Evolutionary conservation across 1,140 invertebrate genomes (phyloP).

Genomic region (Drosophila aff.): DNA sequence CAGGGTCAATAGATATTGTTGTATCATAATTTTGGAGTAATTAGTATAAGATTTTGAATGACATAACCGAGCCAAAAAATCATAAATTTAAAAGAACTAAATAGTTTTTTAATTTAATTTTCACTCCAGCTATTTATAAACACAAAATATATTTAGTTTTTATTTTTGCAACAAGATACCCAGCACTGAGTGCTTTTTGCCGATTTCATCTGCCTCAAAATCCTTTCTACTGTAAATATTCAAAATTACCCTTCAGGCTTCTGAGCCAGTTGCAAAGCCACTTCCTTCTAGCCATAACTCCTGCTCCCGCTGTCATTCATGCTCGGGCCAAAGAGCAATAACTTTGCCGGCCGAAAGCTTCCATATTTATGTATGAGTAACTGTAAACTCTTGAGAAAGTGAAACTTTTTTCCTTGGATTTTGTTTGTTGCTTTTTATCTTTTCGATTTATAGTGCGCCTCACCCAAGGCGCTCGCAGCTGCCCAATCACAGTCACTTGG

Average conservation of each 20-base stretch:
- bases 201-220: background rate
- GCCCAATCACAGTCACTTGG: slow-evolving; percentile 40
- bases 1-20: no score
- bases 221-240: background rate
- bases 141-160: background rate
- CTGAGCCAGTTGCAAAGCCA: slow-evolving; percentile 10
- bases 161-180: background rate
- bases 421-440: slow-evolving; percentile 64
- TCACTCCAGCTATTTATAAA: background rate
- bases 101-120: no score
- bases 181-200: background rate
- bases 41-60: no score
- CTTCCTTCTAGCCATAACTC: slow-evolving; percentile 33
- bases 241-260: slow-evolving; percentile 7
- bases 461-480: slow-evolving; percentile 57
- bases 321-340: slow-evolving; percentile 55
- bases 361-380: slow-evolving; percentile 81
- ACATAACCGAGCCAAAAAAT: no score
- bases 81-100: no score
- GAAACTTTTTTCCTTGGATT: slow-evolving; percentile 64
- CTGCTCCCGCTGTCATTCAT: slow-evolving; percentile 34
- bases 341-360: slow-evolving; percentile 49
- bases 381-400: slow-evolving; percentile 78
- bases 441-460: slow-evolving; percentile 71
- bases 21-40: no score